These are phyloP conservation scores for Pristionchus entomophagus DNA, from an alignment of 2,888 invertebrate species.

Conservation along the genomic window DNA sequence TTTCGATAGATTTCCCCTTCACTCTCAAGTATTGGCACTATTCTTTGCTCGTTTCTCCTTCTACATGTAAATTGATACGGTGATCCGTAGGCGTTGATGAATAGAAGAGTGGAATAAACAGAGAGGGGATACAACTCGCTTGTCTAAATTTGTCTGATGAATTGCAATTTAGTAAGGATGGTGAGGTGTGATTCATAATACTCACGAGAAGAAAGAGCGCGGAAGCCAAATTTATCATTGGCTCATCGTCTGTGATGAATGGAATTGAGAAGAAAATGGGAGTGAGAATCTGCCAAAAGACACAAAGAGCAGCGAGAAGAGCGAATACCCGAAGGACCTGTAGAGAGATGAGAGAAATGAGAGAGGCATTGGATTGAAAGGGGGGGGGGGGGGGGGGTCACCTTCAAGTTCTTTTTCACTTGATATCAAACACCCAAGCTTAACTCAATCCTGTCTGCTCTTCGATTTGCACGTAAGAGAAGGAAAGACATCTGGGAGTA, in stretches of 20 bases:
- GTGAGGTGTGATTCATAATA: no score
- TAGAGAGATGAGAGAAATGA: not conserved
- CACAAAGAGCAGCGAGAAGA: constrained; percentile 4
- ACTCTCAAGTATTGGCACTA: not conserved
- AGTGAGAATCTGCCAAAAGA: constrained; percentile 2
- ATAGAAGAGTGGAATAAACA: constrained; percentile 8
- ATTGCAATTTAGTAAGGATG: no score
- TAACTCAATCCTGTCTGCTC: not conserved
- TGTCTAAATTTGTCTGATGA: no score
- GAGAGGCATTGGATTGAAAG: no score
- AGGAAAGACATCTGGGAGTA: constrained; percentile 10
- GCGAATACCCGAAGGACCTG: constrained; percentile 27
- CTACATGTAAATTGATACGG: not conserved
- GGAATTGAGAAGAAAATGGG: not conserved
- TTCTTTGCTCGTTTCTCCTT: not conserved
- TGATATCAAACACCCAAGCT: not conserved
- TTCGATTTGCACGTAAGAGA: constrained; percentile 16
- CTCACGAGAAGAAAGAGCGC: no score
- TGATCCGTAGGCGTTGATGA: not conserved
- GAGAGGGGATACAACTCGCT: constrained; percentile 19
- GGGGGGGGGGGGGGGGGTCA: not conserved
- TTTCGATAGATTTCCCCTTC: not conserved
- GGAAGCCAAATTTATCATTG: no score
- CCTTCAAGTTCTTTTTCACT: constrained; percentile 16
- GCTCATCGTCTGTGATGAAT: not conserved